Evolutionary conservation across 2,888 invertebrate genomes (phyloP), one percentile per base, ranked within the genome.

Genomic region (Lepetodrilus schrolli): DNA sequence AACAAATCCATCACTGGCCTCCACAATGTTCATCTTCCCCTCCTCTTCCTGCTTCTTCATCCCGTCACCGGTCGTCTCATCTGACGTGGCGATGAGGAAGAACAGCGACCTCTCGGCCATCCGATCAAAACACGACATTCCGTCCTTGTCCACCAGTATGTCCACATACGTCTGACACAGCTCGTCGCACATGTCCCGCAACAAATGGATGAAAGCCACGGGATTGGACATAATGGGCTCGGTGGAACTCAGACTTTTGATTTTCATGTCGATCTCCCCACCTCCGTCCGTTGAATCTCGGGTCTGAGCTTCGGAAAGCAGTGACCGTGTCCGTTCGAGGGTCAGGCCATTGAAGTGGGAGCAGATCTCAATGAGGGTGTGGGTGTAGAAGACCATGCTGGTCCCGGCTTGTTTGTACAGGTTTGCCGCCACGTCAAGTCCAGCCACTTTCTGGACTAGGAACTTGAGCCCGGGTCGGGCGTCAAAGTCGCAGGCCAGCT

Each of bases 391-490:
- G 48, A 96, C 94, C 94, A 96, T 96, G 0, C 96, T 95, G 0
- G 96, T 96, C 37, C 96, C 96, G 8, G 96, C 96, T 91, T 97
- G 97, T 76, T 89, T 89, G 84, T 90, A 90, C 65, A 90, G 79
- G 76, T 90, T 90, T 34, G 89, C 88, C 7, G 90, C 89, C n/a
- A 89, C 89, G 17, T 86, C 85, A 3, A 88, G 84, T n/a, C 86
- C 82, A 0, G 87, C 85, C 48, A 90, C 89, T 75, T 97, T 97
- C 90, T 98, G 97, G 78, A 97, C 94, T 2, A 98, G 93, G 90
- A 98, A 97, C 90, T 98, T 98, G 21, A 98, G 92, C 0, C 97
- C 97, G 0, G 97, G 97, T 37, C 97, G 93, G 7, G 94, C 93
- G 90, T 98, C 97, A 88, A 98, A 97, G 85, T 95, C 95, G 88